These are phyloP conservation scores for Lasioglossum baleicum DNA, from an alignment of 1,140 invertebrate genomes.

Conservation along the genomic window DNA sequence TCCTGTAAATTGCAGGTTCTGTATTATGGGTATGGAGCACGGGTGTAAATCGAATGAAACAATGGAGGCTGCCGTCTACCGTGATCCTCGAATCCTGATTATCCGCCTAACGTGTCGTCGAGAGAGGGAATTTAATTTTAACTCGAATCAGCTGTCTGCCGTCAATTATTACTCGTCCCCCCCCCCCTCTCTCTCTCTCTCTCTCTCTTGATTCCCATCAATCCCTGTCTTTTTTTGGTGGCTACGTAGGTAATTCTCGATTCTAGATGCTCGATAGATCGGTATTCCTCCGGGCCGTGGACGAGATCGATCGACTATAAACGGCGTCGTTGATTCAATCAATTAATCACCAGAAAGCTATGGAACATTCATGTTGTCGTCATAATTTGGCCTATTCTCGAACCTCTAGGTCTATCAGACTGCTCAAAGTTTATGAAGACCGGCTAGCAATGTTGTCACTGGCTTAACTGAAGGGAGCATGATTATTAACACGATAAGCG, in stretches of 20 bases:
- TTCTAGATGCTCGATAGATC: too few species aligned
- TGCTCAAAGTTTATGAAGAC: neutral
- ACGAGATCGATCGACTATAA: slow-evolving; percentile 9
- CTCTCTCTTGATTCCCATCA: too few species aligned
- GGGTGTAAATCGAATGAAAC: slow-evolving; percentile 78
- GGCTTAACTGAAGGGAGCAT: too few species aligned
- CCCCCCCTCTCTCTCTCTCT: slow-evolving; percentile 40
- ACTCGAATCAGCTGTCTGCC: slow-evolving; percentile 60
- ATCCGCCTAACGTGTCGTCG: slow-evolving; percentile 64
- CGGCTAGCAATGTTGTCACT: neutral
- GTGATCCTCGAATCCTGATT: slow-evolving; percentile 60
- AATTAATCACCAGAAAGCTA: neutral
- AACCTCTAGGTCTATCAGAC: neutral
- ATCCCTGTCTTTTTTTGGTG: slow-evolving; percentile 45
- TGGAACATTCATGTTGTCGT: neutral
- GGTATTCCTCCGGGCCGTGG: neutral
- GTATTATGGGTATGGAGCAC: slow-evolving; percentile 69
- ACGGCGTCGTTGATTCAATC: slow-evolving; percentile 4
- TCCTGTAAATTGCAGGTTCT: slow-evolving; percentile 77
- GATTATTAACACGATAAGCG: too few species aligned
- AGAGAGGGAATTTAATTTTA: slow-evolving; percentile 65
- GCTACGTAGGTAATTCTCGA: neutral
- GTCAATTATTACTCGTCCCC: slow-evolving; percentile 49
- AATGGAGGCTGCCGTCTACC: slow-evolving; percentile 72
- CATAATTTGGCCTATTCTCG: neutral